Percentiles rank a stretch among this genome's conserved stretches.
These are phyloP conservation scores for Diplolepis rosae DNA, from an alignment of 2,888 invertebrate species.

Conservation along the genomic window DNA sequence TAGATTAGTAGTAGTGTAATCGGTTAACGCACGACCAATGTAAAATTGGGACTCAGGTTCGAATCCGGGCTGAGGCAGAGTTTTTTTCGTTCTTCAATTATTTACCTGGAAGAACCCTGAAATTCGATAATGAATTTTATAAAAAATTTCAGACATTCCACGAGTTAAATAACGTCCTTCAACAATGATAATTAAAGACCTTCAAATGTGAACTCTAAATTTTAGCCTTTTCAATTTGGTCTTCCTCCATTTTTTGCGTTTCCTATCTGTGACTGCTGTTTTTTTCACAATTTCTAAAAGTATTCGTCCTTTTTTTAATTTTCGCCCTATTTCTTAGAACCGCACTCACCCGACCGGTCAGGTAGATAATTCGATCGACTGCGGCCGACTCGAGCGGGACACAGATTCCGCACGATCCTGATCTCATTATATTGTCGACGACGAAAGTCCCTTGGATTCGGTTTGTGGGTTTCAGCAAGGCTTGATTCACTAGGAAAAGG, in stretches of 20 bases:
- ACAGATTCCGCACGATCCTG: conserved; percentile 51
- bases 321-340: conserved; percentile 12
- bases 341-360: conserved; percentile 42
- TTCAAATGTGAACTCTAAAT: too few species aligned
- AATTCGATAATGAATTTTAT: too few species aligned
- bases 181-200: too few species aligned
- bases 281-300: neutral
- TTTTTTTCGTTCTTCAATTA: too few species aligned
- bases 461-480: conserved; percentile 38
- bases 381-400: conserved; percentile 47
- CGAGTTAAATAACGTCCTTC: too few species aligned
- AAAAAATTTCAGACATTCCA: too few species aligned
- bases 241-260: neutral
- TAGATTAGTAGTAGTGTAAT: too few species aligned
- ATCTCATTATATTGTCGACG: conserved; percentile 50
- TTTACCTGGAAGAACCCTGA: too few species aligned
- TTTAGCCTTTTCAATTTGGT: too few species aligned
- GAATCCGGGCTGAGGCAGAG: too few species aligned
- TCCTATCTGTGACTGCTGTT: neutral
- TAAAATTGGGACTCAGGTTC: too few species aligned
- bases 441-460: conserved; percentile 37
- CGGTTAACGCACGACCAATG: too few species aligned
- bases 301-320: neutral
- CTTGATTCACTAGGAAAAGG: neutral
- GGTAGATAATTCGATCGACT: conserved; percentile 49